Conservation (phyloP, 2,888 invertebrate genomes). For the Lumbricus terrestris region DNA sequence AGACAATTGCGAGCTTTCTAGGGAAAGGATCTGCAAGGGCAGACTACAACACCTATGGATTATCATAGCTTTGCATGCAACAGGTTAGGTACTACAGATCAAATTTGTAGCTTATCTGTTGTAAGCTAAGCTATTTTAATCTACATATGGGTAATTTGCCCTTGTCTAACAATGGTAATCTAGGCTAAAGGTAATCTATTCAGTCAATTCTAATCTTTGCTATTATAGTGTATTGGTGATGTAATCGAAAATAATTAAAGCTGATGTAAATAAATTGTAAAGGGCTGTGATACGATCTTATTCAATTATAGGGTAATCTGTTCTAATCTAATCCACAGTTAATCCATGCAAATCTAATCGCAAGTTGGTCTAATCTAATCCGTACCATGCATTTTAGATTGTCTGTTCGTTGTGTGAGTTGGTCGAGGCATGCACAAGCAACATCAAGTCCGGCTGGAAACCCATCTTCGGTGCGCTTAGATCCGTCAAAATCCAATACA, state of each 20-base stretch:
- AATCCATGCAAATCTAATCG: not conserved
- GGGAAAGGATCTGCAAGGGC: too few species aligned
- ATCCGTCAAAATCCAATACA: constrained; percentile 68
- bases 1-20: too few species aligned
- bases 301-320: not conserved
- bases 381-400: constrained; percentile 68
- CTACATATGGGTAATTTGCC: too few species aligned
- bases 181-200: not conserved
- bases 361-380: not conserved
- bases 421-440: constrained; percentile 87
- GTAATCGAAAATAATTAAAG: not conserved
- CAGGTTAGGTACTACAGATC: too few species aligned
- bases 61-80: too few species aligned
- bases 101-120: too few species aligned
- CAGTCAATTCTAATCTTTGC: not conserved
- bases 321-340: too few species aligned
- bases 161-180: not conserved
- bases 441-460: constrained; percentile 93
- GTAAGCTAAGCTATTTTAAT: not conserved
- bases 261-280: not conserved
- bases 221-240: not conserved
- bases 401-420: constrained; percentile 93
- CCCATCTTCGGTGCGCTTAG: constrained; percentile 90
- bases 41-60: too few species aligned
- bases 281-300: not conserved